Evolutionary conservation across 2,888 invertebrate genomes (phyloP), one percentile per base, ranked within the genome.

Genomic region (Brassicogethes aeneus): DNA sequence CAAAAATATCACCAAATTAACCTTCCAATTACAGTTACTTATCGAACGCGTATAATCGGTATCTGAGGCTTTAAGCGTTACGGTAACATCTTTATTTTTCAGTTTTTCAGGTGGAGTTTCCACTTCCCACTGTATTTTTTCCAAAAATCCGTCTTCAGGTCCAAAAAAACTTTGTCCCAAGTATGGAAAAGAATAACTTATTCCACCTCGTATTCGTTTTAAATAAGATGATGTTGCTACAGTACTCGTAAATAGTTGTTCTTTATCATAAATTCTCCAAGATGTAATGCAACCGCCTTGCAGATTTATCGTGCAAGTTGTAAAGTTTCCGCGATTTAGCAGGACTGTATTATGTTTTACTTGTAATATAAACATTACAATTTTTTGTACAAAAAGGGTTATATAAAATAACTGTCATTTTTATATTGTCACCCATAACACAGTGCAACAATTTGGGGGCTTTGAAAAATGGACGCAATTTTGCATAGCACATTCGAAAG

Each of bases 231-330:
- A 8, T 3, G n/a, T 14, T n/a, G 33, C 5, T 14, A 8, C 7
- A 7, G 12, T 33, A n/a, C 33, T 33, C 33, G n/a, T 14, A 12
- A 8, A 33, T 7, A 33, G 33, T 33, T 33, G 33, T 33, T 33
- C 33, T 5, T 5, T n/a, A 12, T 33, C n/a, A 5, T 33, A 8
- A n/a, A 33, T 33, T 5, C 33, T n/a, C 33, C 33, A 33, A n/a
- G 33, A 33, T 33, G 33, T 33, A 8, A 33, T 33, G n/a, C 3
- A 8, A n/a, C 33, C 33, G n/a, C 33, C 33, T 3, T 12, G n/a
- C 33, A 33, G 14, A n/a, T 33, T 33, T 33, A 33, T 14, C 5
- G 33, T 12, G 33, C 33, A 33, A 12, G 33, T 12, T 5, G 14
- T 33, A 12, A 12, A 33, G 33, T 33, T 3, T 5, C 33, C 33